Conservation (phyloP, 2,888 invertebrate species). For the Leptura quadrifasciata region DNA sequence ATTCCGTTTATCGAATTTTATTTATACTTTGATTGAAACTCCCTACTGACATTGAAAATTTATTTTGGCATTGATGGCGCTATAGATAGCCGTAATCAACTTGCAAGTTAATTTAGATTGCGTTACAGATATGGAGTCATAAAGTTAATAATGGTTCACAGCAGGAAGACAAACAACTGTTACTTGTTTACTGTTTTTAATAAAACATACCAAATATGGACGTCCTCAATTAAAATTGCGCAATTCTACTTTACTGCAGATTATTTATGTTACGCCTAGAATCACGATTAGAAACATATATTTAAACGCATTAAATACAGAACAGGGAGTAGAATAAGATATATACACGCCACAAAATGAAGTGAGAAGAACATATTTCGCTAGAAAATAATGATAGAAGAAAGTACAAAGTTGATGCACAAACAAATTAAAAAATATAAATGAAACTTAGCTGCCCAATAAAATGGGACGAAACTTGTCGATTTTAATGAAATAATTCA, state of each 20-base stretch:
- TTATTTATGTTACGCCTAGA: background rate
- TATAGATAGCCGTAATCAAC: background rate
- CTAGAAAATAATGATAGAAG: no score
- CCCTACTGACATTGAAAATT: background rate
- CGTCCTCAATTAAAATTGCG: background rate
- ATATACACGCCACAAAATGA: no score
- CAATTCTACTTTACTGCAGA: background rate
- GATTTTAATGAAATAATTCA: no score
- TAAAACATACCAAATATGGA: background rate
- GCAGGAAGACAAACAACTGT: background rate
- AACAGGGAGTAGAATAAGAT: no score
- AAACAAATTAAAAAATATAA: no score
- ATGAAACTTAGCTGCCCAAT: no score
- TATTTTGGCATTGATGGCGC: conserved; percentile 5
- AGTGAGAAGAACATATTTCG: no score
- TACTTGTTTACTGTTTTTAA: background rate
- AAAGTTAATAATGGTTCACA: background rate
- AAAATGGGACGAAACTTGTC: no score
- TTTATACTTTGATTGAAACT: conserved; percentile 18
- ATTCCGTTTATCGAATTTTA: conserved; percentile 21
- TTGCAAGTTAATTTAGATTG: background rate
- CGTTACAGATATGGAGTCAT: background rate
- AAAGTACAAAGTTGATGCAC: no score
- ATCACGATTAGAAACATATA: no score
- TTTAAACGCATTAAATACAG: no score